A percentile compares a stretch with the other conserved stretches of the same genome.
phyloP scores from a whole-genome alignment of 2,888 invertebrate species.

The Cerastis rubricosa region DNA sequence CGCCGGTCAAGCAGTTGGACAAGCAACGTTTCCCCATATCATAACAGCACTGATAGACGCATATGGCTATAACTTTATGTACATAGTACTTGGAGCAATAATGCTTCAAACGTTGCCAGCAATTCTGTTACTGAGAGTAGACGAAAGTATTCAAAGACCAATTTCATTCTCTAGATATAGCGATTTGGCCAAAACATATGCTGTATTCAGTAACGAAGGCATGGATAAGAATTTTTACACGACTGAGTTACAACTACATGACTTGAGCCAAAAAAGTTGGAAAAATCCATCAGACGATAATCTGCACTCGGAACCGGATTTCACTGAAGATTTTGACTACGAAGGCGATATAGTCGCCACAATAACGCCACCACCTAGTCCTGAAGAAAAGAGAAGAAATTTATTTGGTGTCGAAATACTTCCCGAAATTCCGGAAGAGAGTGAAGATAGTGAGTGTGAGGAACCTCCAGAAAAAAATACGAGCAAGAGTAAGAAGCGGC shows the following conservation, averaged over 20 bases:
- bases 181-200: slow-evolving; percentile 83
- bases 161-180: slow-evolving; percentile 82
- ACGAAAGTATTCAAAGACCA: slow-evolving; percentile 76
- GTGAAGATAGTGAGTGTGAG: slow-evolving; percentile 82
- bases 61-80: slow-evolving; percentile 82
- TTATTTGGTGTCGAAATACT: slow-evolving; percentile 89
- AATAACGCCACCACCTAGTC: slow-evolving; percentile 86
- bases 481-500: slow-evolving; percentile 79
- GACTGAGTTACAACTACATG: slow-evolving; percentile 85
- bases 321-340: slow-evolving; percentile 66
- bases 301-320: slow-evolving; percentile 76
- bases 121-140: slow-evolving; percentile 82
- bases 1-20: slow-evolving; percentile 87
- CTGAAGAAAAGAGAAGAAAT: slow-evolving; percentile 87
- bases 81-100: slow-evolving; percentile 82
- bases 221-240: slow-evolving; percentile 75
- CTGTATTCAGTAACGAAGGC: slow-evolving; percentile 82
- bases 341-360: slow-evolving; percentile 76
- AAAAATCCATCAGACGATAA: slow-evolving; percentile 88
- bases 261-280: slow-evolving; percentile 86
- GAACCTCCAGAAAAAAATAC: slow-evolving; percentile 68
- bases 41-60: slow-evolving; percentile 81
- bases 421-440: slow-evolving; percentile 90
- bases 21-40: slow-evolving; percentile 86
- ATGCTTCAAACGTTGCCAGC: slow-evolving; percentile 86